A percentile compares a stretch with the other conserved stretches of the same genome.
These are phyloP conservation scores for Odontamblyopus rebecca DNA, from an alignment of 2,797 vertebrate species.

Conservation along the genomic window DNA sequence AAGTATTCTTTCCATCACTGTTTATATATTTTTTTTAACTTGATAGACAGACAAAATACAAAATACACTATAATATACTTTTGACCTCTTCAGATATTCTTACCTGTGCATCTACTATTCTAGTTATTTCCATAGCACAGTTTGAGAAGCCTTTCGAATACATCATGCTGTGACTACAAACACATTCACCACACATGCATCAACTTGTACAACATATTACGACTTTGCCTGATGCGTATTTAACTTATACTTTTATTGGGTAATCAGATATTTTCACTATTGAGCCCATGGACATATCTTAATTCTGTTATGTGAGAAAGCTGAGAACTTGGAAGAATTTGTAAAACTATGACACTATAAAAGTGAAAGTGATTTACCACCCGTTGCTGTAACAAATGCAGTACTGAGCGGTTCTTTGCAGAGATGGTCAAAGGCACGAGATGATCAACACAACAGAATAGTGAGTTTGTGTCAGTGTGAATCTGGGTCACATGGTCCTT, in stretches of 20 bases:
- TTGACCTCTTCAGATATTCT: neutral
- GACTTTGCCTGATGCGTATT: neutral
- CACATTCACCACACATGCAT: neutral
- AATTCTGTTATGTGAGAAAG: slow-evolving; percentile 8
- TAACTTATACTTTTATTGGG: neutral
- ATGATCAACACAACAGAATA: slow-evolving; percentile 6
- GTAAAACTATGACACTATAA: neutral
- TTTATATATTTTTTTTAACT: neutral
- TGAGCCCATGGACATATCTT: slow-evolving; percentile 6
- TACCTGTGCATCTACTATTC: neutral
- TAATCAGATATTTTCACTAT: neutral
- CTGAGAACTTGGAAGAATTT: slow-evolving; percentile 2
- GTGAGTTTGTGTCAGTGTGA: slow-evolving; percentile 32
- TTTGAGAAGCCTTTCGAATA: neutral
- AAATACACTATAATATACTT: neutral
- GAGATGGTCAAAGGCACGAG: neutral
- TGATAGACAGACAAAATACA: neutral
- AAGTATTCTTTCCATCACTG: no score
- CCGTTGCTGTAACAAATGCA: neutral
- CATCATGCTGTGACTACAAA: neutral
- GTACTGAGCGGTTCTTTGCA: neutral
- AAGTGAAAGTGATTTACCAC: slow-evolving; percentile 20
- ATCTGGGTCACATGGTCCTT: slow-evolving; percentile 38
- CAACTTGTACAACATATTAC: neutral
- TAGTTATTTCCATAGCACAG: neutral